Base-by-base conservation (phyloP, 2,888 invertebrate species). In the Mimachlamys varia region DNA sequence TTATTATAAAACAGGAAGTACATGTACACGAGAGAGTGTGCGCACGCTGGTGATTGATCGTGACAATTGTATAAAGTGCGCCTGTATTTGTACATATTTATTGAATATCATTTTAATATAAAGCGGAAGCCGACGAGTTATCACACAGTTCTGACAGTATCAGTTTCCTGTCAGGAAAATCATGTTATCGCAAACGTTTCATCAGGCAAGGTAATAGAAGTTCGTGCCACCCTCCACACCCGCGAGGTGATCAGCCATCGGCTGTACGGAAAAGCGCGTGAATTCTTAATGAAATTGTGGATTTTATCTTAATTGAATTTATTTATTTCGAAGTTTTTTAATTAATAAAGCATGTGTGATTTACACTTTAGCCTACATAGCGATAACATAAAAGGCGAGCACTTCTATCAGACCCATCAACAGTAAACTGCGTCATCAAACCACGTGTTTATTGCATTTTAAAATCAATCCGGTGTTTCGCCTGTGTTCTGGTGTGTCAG, bases 231-330 rank as follows among this genome's bases (percentile, higher is more conserved):
- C 27, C 76, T 76, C 76, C 10, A 33, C 33, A 76, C 76, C 76
- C 76, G 33, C 0, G 76, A 76, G 76, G 27, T 33, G 76, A 76
- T 76, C 76, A 76, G 76, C 76, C 76, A 76, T 76, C 76, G 33
- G 15, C 76, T 22, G 7, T 15, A 19, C 27, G 33, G 76, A 22
- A 76, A 76, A 76, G 33, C n/a, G 58, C 27, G 76, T 76, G 76
- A 76, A 76, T 76, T 76, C 33, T 76, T 76, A 76, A 76, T 76
- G 76, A 76, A 76, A 76, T 76, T 33, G 76, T 76, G 76, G 76
- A 76, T 76, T 76, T 76, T 76, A 76, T 76, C 76, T 76, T 76
- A 76, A 76, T 76, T 76, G 76, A 76, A 76, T 76, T 76, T 76
- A 13, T 76, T 76, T 76, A 76, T 76, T 76, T 76, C 76, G 0